Evolutionary conservation across 1,140 invertebrate genomes (phyloP), one percentile per base, ranked within the genome.

Genomic region (Rhopalosiphum maidis): DNA sequence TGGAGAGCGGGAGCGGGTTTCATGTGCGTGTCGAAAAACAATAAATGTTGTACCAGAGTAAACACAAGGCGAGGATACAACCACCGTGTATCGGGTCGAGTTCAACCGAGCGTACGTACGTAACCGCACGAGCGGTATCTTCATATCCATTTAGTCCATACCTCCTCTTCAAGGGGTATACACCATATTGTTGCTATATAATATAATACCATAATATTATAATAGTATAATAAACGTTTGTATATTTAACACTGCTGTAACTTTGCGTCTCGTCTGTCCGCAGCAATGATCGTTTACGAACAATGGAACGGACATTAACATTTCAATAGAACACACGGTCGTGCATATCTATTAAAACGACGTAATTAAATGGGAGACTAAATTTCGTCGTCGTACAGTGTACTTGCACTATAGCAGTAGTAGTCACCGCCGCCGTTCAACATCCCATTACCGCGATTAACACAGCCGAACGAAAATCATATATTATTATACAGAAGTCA

Each of bases 21-120:
- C 15, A 46, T 85, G 23, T 85, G 23, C 37, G 41, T 85, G 83
- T 85, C 37, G 23, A 41, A 85, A 85, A 43, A 87, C 86, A 51
- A 87, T 87, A 89, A 89, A 35, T 89, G 35, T 89, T 54, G 41
- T 89, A 89, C 22, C 88, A 55, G 88, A 89, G 51, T 25, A 89
- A 89, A 89, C 87, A 88, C 48, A 55, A 77, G 15, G n/a, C 48
- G 4, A 89, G 21, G 48, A 89, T 55, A 89, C 23, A 54, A 37
- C 25, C 23, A 43, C 25, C 25, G 4, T 4, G 85, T 46, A 25
- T 86, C 23, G 15, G 9, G 43, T 43, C 4, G 43, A 23, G 87
- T 89, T 87, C 43, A 37, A 87, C 43, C 43, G 85, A 46, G 43
- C 43, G 85, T 87, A 46, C 2, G 8, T 85, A 43, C 2, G 21